Percentiles rank a stretch among this genome's conserved stretches.
phyloP scores from a whole-genome alignment of 2,888 invertebrate species.

The Bibio marci region DNA sequence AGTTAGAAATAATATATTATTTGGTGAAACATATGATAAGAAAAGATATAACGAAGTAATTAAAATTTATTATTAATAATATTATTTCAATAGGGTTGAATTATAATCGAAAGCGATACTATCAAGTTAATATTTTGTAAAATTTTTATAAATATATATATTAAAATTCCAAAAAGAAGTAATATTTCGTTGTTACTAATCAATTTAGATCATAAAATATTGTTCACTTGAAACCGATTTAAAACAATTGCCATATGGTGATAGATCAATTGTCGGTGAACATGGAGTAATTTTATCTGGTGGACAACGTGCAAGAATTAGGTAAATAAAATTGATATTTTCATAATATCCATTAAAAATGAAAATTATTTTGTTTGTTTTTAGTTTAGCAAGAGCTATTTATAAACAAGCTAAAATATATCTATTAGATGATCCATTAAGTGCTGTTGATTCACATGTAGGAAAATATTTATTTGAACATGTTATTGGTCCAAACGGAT shows the following conservation, averaged over 20 bases:
- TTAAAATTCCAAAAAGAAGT: background rate
- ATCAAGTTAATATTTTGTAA: no score
- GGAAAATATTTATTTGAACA: conserved; percentile 59
- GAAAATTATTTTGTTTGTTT: background rate
- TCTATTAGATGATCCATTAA: conserved; percentile 58
- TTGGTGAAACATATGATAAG: conserved; percentile 36
- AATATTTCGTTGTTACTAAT: no score
- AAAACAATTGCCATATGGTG: conserved; percentile 36
- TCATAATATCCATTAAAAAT: background rate
- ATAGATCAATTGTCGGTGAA: conserved; percentile 39
- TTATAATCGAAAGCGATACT: conserved; percentile 28
- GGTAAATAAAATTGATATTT: conserved; percentile 5
- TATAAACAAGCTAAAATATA: conserved; percentile 59
- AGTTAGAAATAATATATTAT: conserved; percentile 49
- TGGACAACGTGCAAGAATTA: conserved; percentile 59
- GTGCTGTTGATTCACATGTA: conserved; percentile 63
- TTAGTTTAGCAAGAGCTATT: conserved; percentile 52
- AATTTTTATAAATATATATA: background rate
- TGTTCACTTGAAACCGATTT: conserved; percentile 47
- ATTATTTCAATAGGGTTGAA: conserved; percentile 9
- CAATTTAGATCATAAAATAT: conserved; percentile 23
- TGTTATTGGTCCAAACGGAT: conserved; percentile 37
- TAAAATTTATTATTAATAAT: no score
- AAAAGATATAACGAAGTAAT: conserved; percentile 16
- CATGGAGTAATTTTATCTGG: conserved; percentile 54